Base-by-base conservation (phyloP, 2,113 vertebrate species). In the Otis tarda region DNA sequence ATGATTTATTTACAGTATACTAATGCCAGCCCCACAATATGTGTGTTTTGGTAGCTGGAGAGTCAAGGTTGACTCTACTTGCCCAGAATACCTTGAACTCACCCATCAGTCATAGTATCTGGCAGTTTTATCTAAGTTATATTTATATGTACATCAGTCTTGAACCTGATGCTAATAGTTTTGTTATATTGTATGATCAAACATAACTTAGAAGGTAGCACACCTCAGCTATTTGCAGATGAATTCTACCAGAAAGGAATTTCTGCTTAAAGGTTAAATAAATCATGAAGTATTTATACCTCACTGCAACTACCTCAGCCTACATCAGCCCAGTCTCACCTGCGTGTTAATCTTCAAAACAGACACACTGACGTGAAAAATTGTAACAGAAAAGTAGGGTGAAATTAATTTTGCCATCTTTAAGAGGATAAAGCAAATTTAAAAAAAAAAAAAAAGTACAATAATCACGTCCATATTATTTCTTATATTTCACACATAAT, bases 241-340 rank as follows among this genome's bases (percentile, higher is more conserved):
- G 91, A 96, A 92, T 93, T 94, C 73, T n/a, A 56, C 68, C 56
- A 90, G 82, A 90, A 83, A 75, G 68, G 67, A 90, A 68, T 60
- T 95, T 93, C 68, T 89, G 76, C 85, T 93, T 49, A 89, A 73
- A 88, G 86, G 79, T 90, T 90, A 96, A 95, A 95, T 96, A 95
- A 96, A 96, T 95, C 80, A 93, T 70, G 8, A 89, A 87, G 73
- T 87, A 78, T 90, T 96, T 83, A 92, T 63, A 92, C 52, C 61
- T 86, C 56, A 37, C 33, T 75, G 61, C 83, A 93, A 19, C 68
- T 33, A 60, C 80, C 65, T 89, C 86, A 81, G 76, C 56, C 83
- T 90, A 49, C 4, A 4, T 67, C 78, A 89, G 7, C 17, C 45
- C 47, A 14, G 59, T n/a, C 50, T 85, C 52, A 56, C 31, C 33